Percentiles rank a stretch among this genome's conserved stretches.
Conservation (phyloP, 2,797 vertebrate genomes). For the Pygocentrus nattereri region DNA sequence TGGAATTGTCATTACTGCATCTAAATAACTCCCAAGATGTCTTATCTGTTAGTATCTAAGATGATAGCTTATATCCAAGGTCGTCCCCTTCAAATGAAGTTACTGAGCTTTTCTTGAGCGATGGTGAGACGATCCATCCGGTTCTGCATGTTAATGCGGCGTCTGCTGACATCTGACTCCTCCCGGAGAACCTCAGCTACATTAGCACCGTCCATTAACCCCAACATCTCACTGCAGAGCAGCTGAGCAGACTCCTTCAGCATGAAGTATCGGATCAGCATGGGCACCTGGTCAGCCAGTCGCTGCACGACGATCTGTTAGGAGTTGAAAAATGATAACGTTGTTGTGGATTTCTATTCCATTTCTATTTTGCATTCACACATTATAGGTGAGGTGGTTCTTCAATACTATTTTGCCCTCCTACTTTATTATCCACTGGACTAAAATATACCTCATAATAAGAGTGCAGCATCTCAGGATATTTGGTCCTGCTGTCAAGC, state of each 20-base stretch:
- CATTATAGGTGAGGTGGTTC: too few relatives aligned
- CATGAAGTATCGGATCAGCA: slow-evolving; percentile 75
- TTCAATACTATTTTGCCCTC: too few relatives aligned
- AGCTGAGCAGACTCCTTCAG: too few relatives aligned
- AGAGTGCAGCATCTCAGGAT: slow-evolving; percentile 52
- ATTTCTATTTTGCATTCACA: too few relatives aligned
- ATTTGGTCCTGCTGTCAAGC: slow-evolving; percentile 43
- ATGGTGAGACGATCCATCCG: too few relatives aligned
- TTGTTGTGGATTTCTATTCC: not conserved
- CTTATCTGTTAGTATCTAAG: not conserved
- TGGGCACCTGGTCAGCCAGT: slow-evolving; percentile 76
- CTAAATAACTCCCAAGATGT: not conserved
- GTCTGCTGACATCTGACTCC: too few relatives aligned
- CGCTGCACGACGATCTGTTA: slow-evolving; percentile 64
- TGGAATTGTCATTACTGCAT: not conserved
- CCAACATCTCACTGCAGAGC: too few relatives aligned
- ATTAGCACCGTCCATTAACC: too few relatives aligned
- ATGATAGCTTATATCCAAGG: not conserved
- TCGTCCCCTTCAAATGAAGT: slow-evolving; percentile 25
- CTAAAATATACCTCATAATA: slow-evolving; percentile 56
- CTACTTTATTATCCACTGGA: not conserved
- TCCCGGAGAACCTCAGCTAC: too few relatives aligned
- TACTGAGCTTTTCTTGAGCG: too few relatives aligned
- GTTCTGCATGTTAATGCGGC: too few relatives aligned
- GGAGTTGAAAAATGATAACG: too few relatives aligned